Conservation (phyloP, 2,113 vertebrate species). For the Vanacampus margaritifer region DNA sequence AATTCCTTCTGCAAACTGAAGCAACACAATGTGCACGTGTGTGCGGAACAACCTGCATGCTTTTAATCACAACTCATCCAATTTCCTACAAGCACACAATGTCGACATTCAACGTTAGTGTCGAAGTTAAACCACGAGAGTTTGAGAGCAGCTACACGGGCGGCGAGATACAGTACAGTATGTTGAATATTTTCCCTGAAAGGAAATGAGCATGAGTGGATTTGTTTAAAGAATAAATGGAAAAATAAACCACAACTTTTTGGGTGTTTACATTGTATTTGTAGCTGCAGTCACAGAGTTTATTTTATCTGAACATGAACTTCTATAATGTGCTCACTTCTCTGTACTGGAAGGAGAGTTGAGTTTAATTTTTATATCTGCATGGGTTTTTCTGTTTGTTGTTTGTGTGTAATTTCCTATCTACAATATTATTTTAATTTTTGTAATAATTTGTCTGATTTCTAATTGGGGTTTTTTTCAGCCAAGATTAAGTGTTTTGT, state of each 20-base stretch:
- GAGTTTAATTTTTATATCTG: not conserved
- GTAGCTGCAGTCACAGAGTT: conserved; percentile 16
- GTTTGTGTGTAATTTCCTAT: not conserved
- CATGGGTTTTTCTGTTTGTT: not conserved
- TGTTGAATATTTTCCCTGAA: conserved; percentile 28
- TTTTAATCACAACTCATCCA: conserved; percentile 24
- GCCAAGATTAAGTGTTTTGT: not conserved
- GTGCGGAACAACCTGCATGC: conserved; percentile 17
- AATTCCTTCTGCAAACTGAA: conserved; percentile 51
- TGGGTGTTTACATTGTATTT: conserved; percentile 24
- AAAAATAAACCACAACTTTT: conserved; percentile 12
- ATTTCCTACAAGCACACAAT: conserved; percentile 26
- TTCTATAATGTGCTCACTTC: not conserved
- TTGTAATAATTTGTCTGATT: not conserved
- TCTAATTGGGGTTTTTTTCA: not conserved
- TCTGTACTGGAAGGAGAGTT: not conserved
- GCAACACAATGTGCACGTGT: conserved; percentile 31
- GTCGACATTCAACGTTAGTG: conserved; percentile 14
- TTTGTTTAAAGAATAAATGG: conserved; percentile 12
- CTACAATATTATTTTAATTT: not conserved
- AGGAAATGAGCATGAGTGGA: conserved; percentile 10
- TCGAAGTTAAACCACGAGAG: conserved; percentile 21
- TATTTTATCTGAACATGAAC: conserved; percentile 16
- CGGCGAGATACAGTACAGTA: conserved; percentile 2
- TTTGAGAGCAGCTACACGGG: conserved; percentile 29